Conservation (phyloP, 1,140 invertebrate species). For the Rhynchophorus ferrugineus region DNA sequence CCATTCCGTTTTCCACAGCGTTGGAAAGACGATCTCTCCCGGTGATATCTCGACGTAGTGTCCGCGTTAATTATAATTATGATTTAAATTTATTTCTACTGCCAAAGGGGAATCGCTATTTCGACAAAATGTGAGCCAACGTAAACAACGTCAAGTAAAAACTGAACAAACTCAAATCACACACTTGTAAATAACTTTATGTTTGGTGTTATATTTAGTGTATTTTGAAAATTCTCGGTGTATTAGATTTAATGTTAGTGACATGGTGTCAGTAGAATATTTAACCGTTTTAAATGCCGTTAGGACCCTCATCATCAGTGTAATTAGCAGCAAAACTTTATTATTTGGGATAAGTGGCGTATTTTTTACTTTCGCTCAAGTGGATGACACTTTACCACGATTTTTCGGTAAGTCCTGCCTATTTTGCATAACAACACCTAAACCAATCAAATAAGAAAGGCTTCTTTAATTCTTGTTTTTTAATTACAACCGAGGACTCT, state of each 20-base stretch:
- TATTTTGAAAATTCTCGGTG: slow-evolving; percentile 10
- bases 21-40: slow-evolving; percentile 14
- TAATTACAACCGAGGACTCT: not conserved
- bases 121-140: slow-evolving; percentile 3
- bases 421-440: not conserved
- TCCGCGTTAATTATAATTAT: slow-evolving; percentile 5
- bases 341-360: slow-evolving; percentile 12
- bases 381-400: slow-evolving; percentile 7
- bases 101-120: too few relatives aligned
- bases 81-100: not conserved
- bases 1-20: slow-evolving; percentile 16
- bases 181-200: not conserved
- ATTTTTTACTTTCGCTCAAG: slow-evolving; percentile 16
- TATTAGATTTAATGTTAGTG: slow-evolving; percentile 1
- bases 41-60: slow-evolving; percentile 8
- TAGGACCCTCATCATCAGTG: slow-evolving; percentile 9
- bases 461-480: not conserved
- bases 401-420: slow-evolving; percentile 14
- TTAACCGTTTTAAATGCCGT: slow-evolving; percentile 1
- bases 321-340: slow-evolving; percentile 11
- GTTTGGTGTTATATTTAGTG: not conserved
- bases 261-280: slow-evolving; percentile 11
- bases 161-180: not conserved
- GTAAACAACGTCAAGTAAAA: slow-evolving; percentile 3
- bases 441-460: not conserved